Evolutionary conservation across 2,797 vertebrate genomes (phyloP), one percentile per base, ranked within the genome.

Genomic region (Danio choprae): DNA sequence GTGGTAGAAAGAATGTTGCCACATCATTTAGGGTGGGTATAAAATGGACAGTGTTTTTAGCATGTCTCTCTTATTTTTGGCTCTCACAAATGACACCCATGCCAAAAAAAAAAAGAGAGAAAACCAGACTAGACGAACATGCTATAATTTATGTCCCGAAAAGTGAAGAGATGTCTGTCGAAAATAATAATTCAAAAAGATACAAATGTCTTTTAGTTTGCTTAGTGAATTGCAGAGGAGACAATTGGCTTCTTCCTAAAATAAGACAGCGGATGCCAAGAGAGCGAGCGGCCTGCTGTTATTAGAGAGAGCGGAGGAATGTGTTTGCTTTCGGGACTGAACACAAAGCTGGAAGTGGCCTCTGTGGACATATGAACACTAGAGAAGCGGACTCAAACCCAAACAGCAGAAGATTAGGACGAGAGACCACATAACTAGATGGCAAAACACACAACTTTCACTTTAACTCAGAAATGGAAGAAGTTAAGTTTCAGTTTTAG

Each of bases 1-100:
- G 87, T 83, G 86, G 87, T 84, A 84, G 78, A 77, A 86, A 88
- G 86, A 83, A 88, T 77, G 89, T 83, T 89, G 91, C 89, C 89
- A 90, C 91, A 90, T 88, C 86, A 84, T 88, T 89, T 83, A 84
- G 80, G 87, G 85, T 81, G 89, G 89, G 87, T 88, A 88, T 83
- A 86, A 89, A 89, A 87, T 75, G 81, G 87, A 89, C 87, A 87
- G 90, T 83, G 87, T 90, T 93, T 89, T 92, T 86, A 90, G 89
- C 86, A 82, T 84, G 84, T 84, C 83, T 81, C 74, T 91, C 90
- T 92, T 93, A 89, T 90, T 93, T 88, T 92, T 92, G 91, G 91
- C 91, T 86, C 77, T 2, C 20, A 36, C 18, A 29, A 63, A 38
- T 18, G 38, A 83, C 13, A 8, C 81, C 56, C 60, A 83, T 85